Evolutionary conservation across 1,140 invertebrate species (phyloP).

Genomic region (Pseudoatta argentina): DNA sequence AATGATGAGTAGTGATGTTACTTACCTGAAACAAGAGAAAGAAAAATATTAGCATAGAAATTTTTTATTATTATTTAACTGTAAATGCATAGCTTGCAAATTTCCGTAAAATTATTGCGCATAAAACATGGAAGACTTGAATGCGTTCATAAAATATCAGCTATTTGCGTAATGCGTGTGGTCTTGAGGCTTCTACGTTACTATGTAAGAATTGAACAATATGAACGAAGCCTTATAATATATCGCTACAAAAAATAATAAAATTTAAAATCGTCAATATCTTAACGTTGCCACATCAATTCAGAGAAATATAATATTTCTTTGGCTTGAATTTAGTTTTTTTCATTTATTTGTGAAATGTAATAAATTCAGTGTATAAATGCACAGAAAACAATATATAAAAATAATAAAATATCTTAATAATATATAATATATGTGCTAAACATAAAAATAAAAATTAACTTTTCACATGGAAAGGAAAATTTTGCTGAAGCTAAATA

Average conservation of each 20-base stretch:
- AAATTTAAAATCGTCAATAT: not conserved
- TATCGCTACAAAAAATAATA: conserved; percentile 3
- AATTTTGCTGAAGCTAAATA: no score
- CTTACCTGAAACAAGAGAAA: no score
- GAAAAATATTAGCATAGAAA: conserved; percentile 11
- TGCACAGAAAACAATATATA: no score
- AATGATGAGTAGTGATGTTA: not conserved
- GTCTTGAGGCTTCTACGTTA: not conserved
- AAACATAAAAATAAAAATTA: not conserved
- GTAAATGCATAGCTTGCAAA: not conserved
- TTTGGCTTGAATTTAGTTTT: no score
- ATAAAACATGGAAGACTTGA: conserved; percentile 52
- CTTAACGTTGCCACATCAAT: not conserved
- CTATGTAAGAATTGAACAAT: conserved; percentile 48
- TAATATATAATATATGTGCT: not conserved
- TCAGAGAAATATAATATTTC: not conserved
- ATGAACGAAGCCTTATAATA: not conserved
- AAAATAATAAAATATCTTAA: not conserved
- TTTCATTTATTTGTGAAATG: no score
- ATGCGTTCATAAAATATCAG: conserved; percentile 42
- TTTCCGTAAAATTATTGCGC: conserved; percentile 44
- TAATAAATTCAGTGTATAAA: no score
- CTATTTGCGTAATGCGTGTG: conserved; percentile 23
- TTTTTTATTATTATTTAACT: not conserved
- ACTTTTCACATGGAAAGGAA: no score